Evolutionary conservation across 2,888 invertebrate genomes (phyloP), one percentile per base, ranked within the genome.

Genomic region (Dicranocentrus wangi): DNA sequence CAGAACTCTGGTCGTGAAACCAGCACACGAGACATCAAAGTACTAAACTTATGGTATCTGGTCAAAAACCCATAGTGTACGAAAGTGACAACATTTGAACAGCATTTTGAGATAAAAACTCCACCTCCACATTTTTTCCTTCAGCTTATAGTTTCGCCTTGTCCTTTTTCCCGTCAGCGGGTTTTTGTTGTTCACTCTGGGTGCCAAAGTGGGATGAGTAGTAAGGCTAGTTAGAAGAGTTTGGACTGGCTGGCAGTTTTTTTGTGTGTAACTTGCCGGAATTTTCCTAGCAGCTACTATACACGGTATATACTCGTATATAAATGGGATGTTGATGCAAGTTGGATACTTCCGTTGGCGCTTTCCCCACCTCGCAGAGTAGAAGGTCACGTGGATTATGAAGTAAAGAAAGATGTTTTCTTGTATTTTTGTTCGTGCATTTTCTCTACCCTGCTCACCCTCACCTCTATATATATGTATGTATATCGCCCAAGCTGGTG

Each of bases 311-410:
- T 25, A 10, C 42, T 42, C 42, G 7, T 42, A 7, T 53, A 58
- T 58, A 13, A 58, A 7, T 58, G 23, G 43, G 71, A 47, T 75
- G 73, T 75, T 75, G 73, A 75, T 75, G 63, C 65, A 75, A 75
- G 27, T 75, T 75, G 73, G 63, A 75, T 65, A 65, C 39, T 65
- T 75, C 73, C 65, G 65, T 19, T 65, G 51, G 32, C 42, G 51
- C 23, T 23, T 19, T 17, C 51, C 19, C 19, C 19, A 5, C 17
- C 17, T 47, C 15, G 17, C 47, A 3, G 3, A 32, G 32, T 32
- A 32, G 32, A 10, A 32, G 32, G 32, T 10, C 32, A 32, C 32
- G 32, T 10, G 32, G 32, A 32, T 32, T 32, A 32, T 32, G 32
- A 32, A 32, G 32, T 3, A 32, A 32, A 32, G 32, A 10, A 32